A percentile compares a stretch with the other conserved stretches of the same genome.
Conservation (phyloP, 2,113 vertebrate genomes). For the Paradisaea rubra region DNA sequence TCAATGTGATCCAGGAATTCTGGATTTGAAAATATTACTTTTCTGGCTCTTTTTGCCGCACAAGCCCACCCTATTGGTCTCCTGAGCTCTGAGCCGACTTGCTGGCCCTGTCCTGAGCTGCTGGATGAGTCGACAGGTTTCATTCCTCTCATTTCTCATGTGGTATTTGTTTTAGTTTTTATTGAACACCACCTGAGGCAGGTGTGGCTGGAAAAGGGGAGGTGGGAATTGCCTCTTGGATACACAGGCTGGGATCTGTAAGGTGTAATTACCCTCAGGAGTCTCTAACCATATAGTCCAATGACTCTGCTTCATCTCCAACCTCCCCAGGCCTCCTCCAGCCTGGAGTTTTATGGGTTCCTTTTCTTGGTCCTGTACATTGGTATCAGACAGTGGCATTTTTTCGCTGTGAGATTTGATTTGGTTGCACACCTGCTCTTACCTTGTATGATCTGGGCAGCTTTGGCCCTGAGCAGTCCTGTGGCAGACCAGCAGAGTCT, state of each 20-base stretch:
- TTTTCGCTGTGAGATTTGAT: neutral
- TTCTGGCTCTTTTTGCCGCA: neutral
- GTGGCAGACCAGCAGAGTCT: neutral
- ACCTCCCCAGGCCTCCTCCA: neutral
- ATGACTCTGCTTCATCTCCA: neutral
- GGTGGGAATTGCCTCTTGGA: neutral
- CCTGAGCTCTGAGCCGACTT: neutral
- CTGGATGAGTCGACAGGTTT: neutral
- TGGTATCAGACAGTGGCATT: too few relatives aligned
- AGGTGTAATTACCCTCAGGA: neutral
- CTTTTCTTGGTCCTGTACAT: neutral
- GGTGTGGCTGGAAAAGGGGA: neutral
- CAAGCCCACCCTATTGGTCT: neutral
- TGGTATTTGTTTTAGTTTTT: neutral
- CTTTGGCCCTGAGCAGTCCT: neutral
- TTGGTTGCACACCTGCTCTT: neutral
- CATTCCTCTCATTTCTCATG: neutral
- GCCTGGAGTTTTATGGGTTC: neutral
- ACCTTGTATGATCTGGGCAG: neutral
- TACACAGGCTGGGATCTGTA: neutral
- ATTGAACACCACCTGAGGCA: neutral
- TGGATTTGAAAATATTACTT: neutral
- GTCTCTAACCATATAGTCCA: accelerated
- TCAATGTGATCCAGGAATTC: neutral
- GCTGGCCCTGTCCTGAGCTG: neutral